phyloP scores from a whole-genome alignment of 2,797 vertebrate genomes.

The Protosalanx chinensis region DNA sequence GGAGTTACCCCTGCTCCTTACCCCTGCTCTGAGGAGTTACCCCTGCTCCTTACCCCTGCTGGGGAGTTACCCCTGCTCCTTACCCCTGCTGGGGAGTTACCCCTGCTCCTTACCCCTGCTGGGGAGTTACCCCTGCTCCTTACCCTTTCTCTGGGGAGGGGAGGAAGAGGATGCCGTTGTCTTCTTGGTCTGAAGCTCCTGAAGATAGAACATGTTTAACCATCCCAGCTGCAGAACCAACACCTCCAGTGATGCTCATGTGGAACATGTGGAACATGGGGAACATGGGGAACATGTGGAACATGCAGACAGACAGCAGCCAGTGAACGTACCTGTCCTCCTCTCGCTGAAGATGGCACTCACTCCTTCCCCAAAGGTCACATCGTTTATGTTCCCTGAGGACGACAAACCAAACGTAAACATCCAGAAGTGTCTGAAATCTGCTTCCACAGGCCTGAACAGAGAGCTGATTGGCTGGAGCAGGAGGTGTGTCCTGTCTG shows the following conservation, averaged over 20 bases:
- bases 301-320: neutral
- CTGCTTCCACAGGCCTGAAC: neutral
- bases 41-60: too few relatives aligned
- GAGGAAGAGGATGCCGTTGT: slow-evolving; percentile 50
- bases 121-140: slow-evolving; percentile 22
- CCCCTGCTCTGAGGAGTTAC: too few relatives aligned
- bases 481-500: too few relatives aligned
- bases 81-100: too few relatives aligned
- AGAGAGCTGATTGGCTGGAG: neutral
- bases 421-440: neutral
- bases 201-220: neutral
- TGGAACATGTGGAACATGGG: neutral
- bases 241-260: neutral
- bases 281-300: neutral
- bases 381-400: slow-evolving; percentile 52
- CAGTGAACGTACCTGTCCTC: slow-evolving; percentile 43
- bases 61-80: too few relatives aligned
- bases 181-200: slow-evolving; percentile 20
- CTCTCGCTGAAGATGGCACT: slow-evolving; percentile 67
- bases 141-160: slow-evolving; percentile 57
- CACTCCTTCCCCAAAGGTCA: slow-evolving; percentile 69
- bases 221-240: neutral
- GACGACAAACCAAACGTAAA: neutral
- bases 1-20: too few relatives aligned
- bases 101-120: too few relatives aligned